phyloP scores from a whole-genome alignment of 2,113 vertebrate species.

The Trogon melanurus region DNA sequence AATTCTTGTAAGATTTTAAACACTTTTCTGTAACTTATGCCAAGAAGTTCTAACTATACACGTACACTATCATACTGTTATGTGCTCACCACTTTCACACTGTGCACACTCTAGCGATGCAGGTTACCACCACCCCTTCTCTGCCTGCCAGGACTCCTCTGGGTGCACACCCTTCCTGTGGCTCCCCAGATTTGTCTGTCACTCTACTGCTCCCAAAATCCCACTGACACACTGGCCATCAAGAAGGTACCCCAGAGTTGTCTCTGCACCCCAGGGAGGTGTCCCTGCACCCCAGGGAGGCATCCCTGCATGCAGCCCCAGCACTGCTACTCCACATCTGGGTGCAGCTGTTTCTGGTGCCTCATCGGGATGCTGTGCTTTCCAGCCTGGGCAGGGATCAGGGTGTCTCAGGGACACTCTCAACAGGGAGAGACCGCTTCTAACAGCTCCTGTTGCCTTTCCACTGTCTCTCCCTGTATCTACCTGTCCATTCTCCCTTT shows the following conservation, averaged over 20 bases:
- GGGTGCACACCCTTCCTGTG: fast-evolving
- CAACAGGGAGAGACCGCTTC: neutral
- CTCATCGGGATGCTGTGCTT: no score
- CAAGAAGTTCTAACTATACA: neutral
- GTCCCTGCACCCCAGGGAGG: fast-evolving
- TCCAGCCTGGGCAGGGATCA: neutral
- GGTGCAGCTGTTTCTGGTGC: fast-evolving
- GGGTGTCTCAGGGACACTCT: neutral
- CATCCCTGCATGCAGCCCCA: fast-evolving
- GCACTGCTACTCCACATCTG: neutral
- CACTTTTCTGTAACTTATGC: neutral
- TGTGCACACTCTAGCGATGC: no score
- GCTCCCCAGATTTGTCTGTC: neutral
- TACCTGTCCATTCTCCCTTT: no score
- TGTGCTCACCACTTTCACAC: neutral
- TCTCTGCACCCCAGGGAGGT: no score
- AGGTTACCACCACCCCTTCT: no score
- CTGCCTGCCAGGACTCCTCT: fast-evolving
- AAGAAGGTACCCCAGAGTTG: no score
- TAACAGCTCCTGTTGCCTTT: neutral
- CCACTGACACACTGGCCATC: fast-evolving
- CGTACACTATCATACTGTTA: neutral
- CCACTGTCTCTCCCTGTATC: neutral
- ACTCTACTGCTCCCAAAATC: neutral
- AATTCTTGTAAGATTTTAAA: neutral